These are phyloP conservation scores for Stichodactyla helianthus DNA, from an alignment of 64 coral and sea anemone species.

Conservation along the genomic window DNA sequence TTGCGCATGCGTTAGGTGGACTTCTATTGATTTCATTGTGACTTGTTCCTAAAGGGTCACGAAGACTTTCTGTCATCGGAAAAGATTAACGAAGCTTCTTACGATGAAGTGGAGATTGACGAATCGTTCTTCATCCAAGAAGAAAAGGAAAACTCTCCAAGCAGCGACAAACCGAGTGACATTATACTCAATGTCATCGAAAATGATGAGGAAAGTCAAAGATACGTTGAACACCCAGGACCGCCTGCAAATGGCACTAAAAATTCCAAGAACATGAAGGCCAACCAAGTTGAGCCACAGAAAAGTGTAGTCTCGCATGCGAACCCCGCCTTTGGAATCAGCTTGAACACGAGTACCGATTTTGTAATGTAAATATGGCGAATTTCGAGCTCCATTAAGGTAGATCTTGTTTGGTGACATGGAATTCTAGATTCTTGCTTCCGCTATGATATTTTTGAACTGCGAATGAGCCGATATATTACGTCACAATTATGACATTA, in stretches of 20 bases:
- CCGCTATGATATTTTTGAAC: too few species aligned
- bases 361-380: background rate
- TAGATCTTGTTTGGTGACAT: too few species aligned
- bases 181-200: background rate
- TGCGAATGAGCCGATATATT: too few species aligned
- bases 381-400: too few species aligned
- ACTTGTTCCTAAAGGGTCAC: background rate
- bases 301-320: background rate
- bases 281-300: background rate
- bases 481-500: too few species aligned
- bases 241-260: background rate
- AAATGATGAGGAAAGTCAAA: background rate
- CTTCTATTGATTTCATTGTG: too few species aligned
- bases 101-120: background rate
- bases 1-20: too few species aligned
- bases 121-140: background rate
- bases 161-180: background rate
- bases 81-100: background rate
- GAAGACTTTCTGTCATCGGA: background rate
- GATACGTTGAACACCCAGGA: constrained; percentile 2
- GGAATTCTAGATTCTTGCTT: too few species aligned
- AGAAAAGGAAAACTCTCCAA: background rate
- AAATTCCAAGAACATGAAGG: background rate
- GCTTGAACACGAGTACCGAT: background rate
- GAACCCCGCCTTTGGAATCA: background rate